Evolutionary conservation across 2,888 invertebrate species (phyloP).

Genomic region (Drosophila acutilabella): DNA sequence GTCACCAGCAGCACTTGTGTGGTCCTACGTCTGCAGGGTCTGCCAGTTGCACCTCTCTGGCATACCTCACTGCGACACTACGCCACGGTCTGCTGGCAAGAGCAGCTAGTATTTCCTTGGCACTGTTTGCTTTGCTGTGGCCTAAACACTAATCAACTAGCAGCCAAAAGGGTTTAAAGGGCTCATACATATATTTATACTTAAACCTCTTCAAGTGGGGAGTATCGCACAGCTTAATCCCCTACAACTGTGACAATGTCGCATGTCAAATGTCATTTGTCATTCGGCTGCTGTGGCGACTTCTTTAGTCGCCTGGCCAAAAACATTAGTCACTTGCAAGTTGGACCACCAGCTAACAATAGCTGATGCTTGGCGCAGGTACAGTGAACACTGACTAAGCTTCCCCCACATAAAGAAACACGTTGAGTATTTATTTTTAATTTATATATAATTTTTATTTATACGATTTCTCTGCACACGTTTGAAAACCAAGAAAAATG

Average conservation of each 20-base stretch:
- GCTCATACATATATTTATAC: conserved; percentile 29
- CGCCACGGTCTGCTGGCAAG: conserved; percentile 61
- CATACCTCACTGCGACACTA: background rate
- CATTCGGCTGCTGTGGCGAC: conserved; percentile 32
- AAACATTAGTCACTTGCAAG: conserved; percentile 70
- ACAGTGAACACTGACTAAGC: background rate
- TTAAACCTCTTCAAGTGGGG: no score
- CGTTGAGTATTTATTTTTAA: conserved; percentile 32
- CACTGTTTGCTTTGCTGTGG: conserved; percentile 54
- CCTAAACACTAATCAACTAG: conserved; percentile 60
- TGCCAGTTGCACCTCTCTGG: conserved; percentile 1
- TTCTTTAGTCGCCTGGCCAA: conserved; percentile 45
- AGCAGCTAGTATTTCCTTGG: conserved; percentile 35
- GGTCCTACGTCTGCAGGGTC: conserved; percentile 54
- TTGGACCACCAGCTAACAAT: conserved; percentile 54
- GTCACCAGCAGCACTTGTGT: conserved; percentile 61
- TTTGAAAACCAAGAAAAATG: conserved; percentile 42
- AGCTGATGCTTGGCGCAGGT: background rate
- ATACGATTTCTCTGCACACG: conserved; percentile 72
- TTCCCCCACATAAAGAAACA: conserved; percentile 6
- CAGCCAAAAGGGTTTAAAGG: background rate
- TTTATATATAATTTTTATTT: conserved; percentile 77
- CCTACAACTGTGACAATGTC: conserved; percentile 43
- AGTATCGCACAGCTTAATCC: conserved; percentile 63
- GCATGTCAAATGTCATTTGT: conserved; percentile 79